Conservation (phyloP, 2,797 vertebrate genomes). For the Orestias chungarensis region DNA sequence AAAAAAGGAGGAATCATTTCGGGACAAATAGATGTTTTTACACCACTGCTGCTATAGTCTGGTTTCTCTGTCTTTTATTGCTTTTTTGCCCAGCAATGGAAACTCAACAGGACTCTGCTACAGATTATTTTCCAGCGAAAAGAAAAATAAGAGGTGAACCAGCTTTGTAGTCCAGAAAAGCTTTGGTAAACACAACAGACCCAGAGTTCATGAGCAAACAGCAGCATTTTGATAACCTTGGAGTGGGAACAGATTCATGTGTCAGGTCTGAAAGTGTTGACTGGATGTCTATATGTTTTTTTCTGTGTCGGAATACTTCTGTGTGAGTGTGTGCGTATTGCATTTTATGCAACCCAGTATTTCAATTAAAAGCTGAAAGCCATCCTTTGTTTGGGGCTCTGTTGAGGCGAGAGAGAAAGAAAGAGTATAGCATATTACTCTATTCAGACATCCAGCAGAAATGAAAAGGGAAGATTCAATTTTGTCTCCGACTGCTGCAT, state of each 20-base stretch:
- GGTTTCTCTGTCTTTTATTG: not conserved
- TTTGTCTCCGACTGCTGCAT: constrained; percentile 41
- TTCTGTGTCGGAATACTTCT: constrained; percentile 28
- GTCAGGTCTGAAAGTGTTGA: constrained; percentile 2
- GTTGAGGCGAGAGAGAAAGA: constrained; percentile 51
- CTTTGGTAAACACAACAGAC: not conserved
- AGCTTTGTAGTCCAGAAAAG: not conserved
- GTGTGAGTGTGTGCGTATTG: constrained; percentile 18
- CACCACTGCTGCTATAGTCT: not conserved
- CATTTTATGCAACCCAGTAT: constrained; percentile 42
- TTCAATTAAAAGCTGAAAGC: constrained; percentile 72
- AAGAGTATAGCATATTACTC: constrained; percentile 53
- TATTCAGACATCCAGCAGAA: constrained; percentile 62
- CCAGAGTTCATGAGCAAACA: not conserved
- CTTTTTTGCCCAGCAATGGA: not conserved
- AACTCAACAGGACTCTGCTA: not conserved
- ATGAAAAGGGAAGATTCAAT: constrained; percentile 59
- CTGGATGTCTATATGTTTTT: constrained; percentile 21
- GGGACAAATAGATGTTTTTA: too few relatives aligned
- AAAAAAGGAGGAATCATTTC: too few relatives aligned
- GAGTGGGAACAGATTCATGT: not conserved
- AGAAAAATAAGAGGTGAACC: not conserved
- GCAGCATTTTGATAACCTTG: not conserved
- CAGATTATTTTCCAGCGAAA: not conserved
- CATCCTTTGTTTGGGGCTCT: constrained; percentile 54